Evolutionary conservation across 2,797 vertebrate species (phyloP).

Genomic region (Bradypus variegatus): DNA sequence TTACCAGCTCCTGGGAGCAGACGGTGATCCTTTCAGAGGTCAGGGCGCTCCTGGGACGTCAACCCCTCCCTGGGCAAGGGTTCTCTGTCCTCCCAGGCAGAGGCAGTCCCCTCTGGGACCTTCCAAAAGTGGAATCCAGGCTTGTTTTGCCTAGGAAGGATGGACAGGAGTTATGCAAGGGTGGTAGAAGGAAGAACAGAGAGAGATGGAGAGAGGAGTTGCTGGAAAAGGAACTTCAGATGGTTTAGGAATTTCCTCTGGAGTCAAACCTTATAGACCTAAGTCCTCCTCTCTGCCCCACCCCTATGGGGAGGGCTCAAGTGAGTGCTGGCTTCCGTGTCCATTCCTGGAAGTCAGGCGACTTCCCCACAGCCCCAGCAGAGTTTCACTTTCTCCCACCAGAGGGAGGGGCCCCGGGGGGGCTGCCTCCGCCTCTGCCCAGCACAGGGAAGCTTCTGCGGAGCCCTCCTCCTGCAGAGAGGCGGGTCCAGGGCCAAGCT

Average conservation of each 20-base stretch:
- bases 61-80: too few relatives aligned
- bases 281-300: neutral
- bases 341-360: neutral
- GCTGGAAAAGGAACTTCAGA: neutral
- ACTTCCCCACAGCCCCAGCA: neutral
- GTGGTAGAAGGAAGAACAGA: neutral
- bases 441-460: neutral
- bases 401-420: neutral
- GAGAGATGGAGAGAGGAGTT: neutral
- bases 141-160: too few relatives aligned
- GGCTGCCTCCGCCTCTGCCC: neutral
- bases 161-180: too few relatives aligned
- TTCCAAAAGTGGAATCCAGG: neutral
- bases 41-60: neutral
- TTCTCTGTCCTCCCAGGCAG: too few relatives aligned
- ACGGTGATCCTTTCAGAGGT: neutral
- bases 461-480: too few relatives aligned
- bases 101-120: neutral
- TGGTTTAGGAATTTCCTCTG: neutral
- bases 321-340: neutral
- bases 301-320: too few relatives aligned
- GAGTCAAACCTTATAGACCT: too few relatives aligned
- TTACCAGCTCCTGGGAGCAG: neutral
- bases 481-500: too few relatives aligned
- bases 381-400: too few relatives aligned